Evolutionary conservation across 2,888 invertebrate species (phyloP).

Genomic region (Saturnia japonica): DNA sequence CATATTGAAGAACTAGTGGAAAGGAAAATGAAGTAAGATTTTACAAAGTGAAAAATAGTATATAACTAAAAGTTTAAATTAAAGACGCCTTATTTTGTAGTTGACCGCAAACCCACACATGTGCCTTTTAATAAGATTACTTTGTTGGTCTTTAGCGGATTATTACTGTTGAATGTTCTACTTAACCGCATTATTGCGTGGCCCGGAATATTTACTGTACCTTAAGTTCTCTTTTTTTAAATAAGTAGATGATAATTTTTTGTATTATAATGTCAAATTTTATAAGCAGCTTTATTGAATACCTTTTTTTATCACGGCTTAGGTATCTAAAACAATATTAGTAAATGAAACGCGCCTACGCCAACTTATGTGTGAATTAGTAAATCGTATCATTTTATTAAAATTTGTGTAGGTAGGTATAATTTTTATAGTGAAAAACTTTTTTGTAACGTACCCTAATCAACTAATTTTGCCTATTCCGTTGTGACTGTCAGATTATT

Average conservation of each 20-base stretch:
- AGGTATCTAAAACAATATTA: background rate
- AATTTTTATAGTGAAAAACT: too few species aligned
- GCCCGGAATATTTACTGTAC: background rate
- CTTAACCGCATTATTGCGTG: background rate
- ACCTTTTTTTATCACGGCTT: background rate
- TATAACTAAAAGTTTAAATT: background rate
- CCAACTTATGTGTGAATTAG: background rate
- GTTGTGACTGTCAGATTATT: background rate
- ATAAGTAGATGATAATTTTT: background rate
- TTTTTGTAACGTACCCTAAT: too few species aligned
- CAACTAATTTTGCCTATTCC: too few species aligned
- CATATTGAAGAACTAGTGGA: too few species aligned
- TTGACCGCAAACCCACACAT: conserved; percentile 4
- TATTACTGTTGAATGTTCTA: background rate
- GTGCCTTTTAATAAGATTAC: background rate
- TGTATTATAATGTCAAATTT: background rate
- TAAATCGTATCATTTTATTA: too few species aligned
- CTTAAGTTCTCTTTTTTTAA: background rate
- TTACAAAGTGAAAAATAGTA: background rate
- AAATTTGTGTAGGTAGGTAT: too few species aligned
- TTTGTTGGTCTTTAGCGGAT: background rate
- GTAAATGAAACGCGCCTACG: background rate
- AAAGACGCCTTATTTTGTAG: background rate
- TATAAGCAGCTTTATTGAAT: background rate
- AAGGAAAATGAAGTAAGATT: background rate